Conservation (phyloP, 2,113 vertebrate genomes). For the Melospiza melodia region DNA sequence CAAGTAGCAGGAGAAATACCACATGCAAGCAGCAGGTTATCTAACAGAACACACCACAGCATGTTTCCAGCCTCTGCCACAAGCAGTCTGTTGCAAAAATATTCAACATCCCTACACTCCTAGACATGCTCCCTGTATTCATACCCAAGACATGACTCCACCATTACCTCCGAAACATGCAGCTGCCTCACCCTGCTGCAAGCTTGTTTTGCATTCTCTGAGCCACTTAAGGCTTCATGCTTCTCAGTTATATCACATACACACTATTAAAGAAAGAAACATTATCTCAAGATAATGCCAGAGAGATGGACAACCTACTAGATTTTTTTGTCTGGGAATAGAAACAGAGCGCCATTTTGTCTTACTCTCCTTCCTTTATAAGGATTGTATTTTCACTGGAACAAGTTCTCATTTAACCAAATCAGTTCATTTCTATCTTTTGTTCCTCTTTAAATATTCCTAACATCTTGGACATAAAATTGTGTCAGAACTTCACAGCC, state of each 20-base stretch:
- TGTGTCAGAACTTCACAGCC: not conserved
- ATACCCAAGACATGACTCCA: not conserved
- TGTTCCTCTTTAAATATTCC: not conserved
- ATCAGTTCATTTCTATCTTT: not conserved
- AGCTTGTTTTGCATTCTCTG: not conserved
- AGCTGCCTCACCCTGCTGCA: not conserved
- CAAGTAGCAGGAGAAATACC: not conserved
- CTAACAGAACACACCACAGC: not conserved
- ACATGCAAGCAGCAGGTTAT: not conserved
- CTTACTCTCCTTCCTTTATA: not conserved
- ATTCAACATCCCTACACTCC: not conserved
- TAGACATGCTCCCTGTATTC: not conserved
- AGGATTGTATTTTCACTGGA: not conserved
- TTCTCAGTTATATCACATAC: not conserved
- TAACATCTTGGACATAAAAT: not conserved
- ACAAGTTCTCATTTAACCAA: not conserved
- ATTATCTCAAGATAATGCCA: not conserved
- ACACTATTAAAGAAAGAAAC: not conserved
- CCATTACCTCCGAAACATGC: not conserved
- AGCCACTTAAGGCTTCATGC: not conserved
- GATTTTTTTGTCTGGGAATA: not conserved
- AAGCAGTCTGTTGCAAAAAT: not conserved
- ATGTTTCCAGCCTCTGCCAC: not conserved
- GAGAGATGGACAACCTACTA: not conserved
- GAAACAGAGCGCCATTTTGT: not conserved